Evolutionary conservation across 2,797 vertebrate genomes (phyloP).

Genomic region (Sciurus carolinensis): DNA sequence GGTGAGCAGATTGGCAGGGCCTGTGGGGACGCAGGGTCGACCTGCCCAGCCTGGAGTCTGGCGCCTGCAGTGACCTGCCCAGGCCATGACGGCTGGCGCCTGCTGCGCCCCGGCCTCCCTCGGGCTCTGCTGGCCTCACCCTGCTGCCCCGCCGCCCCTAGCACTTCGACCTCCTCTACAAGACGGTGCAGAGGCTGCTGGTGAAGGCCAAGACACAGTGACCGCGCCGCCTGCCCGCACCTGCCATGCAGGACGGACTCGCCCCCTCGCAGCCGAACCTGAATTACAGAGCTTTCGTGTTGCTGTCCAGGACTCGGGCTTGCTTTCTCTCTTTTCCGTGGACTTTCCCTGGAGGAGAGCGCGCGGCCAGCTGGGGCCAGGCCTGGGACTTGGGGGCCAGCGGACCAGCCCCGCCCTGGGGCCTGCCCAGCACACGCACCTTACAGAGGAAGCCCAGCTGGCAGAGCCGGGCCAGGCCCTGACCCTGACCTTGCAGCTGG

Average conservation of each 20-base stretch:
- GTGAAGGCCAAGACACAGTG: slow-evolving; percentile 95
- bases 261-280: fast-evolving
- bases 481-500: no score
- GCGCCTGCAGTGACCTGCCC: no score
- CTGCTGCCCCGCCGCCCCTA: slow-evolving; percentile 78
- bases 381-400: background rate
- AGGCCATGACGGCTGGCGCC: background rate
- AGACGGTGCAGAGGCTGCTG: slow-evolving; percentile 93
- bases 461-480: no score
- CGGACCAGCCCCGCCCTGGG: background rate
- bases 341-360: background rate
- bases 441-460: no score
- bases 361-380: background rate
- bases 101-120: no score
- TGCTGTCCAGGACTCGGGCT: slow-evolving; percentile 39
- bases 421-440: no score
- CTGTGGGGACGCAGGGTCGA: fast-evolving
- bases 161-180: slow-evolving; percentile 97
- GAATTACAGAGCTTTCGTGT: background rate
- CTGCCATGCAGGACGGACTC: background rate
- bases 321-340: background rate
- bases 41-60: no score
- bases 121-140: background rate
- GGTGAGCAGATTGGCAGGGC: slow-evolving; percentile 87
- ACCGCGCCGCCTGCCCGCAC: slow-evolving; percentile 32